Evolutionary conservation across 2,797 vertebrate species (phyloP).

Genomic region (Nyctibius grandis): DNA sequence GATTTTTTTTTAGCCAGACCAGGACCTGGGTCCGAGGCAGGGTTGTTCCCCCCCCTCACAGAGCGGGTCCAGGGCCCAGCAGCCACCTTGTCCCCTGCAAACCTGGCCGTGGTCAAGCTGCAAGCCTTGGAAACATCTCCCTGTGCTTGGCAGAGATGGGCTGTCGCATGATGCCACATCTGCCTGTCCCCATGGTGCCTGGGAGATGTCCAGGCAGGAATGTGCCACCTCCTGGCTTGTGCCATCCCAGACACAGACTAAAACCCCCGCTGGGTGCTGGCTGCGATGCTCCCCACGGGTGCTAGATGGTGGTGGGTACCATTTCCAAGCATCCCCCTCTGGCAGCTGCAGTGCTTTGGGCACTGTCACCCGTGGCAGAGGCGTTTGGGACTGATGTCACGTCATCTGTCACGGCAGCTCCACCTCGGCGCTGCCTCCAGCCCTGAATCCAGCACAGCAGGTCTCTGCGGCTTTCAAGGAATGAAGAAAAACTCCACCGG

Average conservation of each 20-base stretch:
- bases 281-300: fast-evolving
- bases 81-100: background rate
- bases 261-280: background rate
- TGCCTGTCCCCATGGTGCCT: background rate
- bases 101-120: background rate
- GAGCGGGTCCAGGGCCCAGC: background rate
- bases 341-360: background rate
- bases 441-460: background rate
- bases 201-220: background rate
- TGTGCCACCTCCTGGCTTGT: background rate
- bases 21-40: background rate
- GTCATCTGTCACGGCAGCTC: background rate
- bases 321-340: background rate
- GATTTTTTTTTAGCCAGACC: background rate
- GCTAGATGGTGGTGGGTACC: background rate
- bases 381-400: background rate
- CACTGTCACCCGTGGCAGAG: background rate
- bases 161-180: background rate
- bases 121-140: background rate
- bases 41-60: background rate
- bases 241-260: fast-evolving
- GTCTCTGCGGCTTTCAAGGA: constrained; percentile 15
- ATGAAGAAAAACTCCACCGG: constrained; percentile 31
- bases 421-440: background rate
- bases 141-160: background rate